Base-by-base conservation (phyloP, 2,888 invertebrate genomes). In the Sarcophaga variegata region DNA sequence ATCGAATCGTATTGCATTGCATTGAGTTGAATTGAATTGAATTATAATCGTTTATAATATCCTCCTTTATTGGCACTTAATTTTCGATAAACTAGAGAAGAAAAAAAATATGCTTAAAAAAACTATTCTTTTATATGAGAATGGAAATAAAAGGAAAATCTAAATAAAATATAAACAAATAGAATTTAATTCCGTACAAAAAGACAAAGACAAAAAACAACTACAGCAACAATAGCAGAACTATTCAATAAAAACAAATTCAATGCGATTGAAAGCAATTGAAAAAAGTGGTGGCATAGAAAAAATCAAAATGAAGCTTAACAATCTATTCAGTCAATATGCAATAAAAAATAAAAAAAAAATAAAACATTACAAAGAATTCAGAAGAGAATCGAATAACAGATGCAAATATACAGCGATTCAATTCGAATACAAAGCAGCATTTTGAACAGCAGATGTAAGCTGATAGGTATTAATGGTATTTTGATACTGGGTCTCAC, bases 141-240 rank as follows among this genome's bases (percentile, higher is more conserved):
- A 54, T 12, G 54, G 5, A 54, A 54, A 14, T 54, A 54, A 14
- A 54, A n/a, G 12, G n/a, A 14, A 70, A 70, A 54, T 54, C 54
- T 71, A 59, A 71, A 54, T 71, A 54, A 54, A 4, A 54, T 54
- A 54, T 66, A 60, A 74, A 74, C 45, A 45, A 74, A 74, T 81
- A 37, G 47, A 74, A 59, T 67, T 74, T 60, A 72, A 67, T 74
- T 74, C 67, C 60, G 27, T 74, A 74, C 60, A 27, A 62, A 74
- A 67, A 14, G 4, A 54, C 11, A 54, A 54, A 54, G 17, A 54
- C 12, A 54, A 54, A 54, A 14, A 54, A 54, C 12, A 17, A 12
- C 4, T 2, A 49, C 14, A 14, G 12, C 49, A 49, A 49, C 5
- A 4, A 25, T 66, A 72, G 37, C 37, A 80, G 64, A 66, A 25